phyloP scores from a whole-genome alignment of 1,140 invertebrate genomes.

The Pseudomyrmex dendroicus region DNA sequence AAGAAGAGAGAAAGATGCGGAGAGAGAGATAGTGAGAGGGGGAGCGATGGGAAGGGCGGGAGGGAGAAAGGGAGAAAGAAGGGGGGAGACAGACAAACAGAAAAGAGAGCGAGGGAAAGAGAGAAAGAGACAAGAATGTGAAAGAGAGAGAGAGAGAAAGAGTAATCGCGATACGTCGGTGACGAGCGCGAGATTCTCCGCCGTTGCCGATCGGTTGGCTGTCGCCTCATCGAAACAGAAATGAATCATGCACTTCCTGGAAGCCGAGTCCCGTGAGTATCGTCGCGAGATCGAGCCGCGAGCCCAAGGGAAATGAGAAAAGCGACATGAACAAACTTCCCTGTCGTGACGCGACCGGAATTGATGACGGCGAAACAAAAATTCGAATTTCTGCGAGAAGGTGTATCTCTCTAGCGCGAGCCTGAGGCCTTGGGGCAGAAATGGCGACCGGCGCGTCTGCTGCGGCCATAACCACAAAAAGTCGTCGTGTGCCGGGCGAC shows the following conservation, averaged over 20 bases:
- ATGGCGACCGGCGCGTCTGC: constrained; percentile 83
- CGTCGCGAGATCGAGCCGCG: neutral
- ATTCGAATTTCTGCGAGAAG: neutral
- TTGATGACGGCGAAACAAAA: no score
- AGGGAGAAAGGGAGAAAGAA: neutral
- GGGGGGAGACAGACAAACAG: no score
- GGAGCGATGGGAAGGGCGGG: neutral
- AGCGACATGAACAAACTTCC: neutral
- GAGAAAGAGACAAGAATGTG: neutral
- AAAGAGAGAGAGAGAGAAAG: neutral
- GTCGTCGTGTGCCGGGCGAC: constrained; percentile 2
- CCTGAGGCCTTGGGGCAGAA: constrained; percentile 73
- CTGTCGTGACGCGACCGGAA: neutral
- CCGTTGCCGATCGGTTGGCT: constrained; percentile 34
- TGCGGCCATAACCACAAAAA: constrained; percentile 75
- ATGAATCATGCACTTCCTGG: constrained; percentile 75
- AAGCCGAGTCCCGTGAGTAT: constrained; percentile 26
- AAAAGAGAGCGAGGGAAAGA: neutral
- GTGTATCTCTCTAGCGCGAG: constrained; percentile 63
- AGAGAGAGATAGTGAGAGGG: neutral
- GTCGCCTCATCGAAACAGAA: constrained; percentile 57
- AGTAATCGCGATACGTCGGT: constrained; percentile 4
- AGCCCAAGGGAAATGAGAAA: neutral
- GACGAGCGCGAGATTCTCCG: constrained; percentile 35
- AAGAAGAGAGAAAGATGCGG: no score